Conservation (phyloP, 2,888 invertebrate species). For the Therioaphis trifolii region DNA sequence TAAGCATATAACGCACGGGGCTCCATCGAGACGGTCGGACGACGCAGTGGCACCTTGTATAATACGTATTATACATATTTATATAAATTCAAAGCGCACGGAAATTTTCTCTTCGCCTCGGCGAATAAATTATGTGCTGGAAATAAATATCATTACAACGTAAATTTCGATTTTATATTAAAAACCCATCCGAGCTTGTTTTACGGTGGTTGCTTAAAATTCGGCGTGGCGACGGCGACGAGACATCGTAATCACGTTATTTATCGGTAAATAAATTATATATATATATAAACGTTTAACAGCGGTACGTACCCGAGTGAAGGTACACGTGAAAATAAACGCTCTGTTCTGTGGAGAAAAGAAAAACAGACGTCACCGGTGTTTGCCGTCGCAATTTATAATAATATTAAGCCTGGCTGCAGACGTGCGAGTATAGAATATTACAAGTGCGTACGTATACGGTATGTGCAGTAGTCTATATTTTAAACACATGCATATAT, state of each 20-base stretch:
- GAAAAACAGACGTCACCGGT: neutral
- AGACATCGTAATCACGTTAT: neutral
- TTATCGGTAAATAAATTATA: neutral
- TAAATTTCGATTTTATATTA: neutral
- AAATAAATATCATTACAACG: too few species aligned
- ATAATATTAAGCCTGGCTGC: neutral
- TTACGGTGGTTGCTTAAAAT: neutral
- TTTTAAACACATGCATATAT: neutral
- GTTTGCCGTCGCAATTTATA: neutral
- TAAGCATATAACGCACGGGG: too few species aligned
- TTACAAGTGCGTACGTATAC: neutral
- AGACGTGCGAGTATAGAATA: neutral
- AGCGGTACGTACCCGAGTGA: too few species aligned
- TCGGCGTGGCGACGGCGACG: neutral
- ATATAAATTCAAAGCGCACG: too few species aligned
- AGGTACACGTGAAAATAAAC: neutral
- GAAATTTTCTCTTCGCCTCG: too few species aligned
- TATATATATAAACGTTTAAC: too few species aligned
- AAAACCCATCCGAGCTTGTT: neutral
- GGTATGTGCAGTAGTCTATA: too few species aligned
- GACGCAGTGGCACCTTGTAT: too few species aligned
- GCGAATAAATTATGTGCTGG: too few species aligned
- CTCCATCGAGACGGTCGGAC: too few species aligned
- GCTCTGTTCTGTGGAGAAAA: neutral
- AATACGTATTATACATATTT: too few species aligned